These are phyloP conservation scores for Cydia amplana DNA, from an alignment of 1,140 invertebrate genomes.

Conservation along the genomic window DNA sequence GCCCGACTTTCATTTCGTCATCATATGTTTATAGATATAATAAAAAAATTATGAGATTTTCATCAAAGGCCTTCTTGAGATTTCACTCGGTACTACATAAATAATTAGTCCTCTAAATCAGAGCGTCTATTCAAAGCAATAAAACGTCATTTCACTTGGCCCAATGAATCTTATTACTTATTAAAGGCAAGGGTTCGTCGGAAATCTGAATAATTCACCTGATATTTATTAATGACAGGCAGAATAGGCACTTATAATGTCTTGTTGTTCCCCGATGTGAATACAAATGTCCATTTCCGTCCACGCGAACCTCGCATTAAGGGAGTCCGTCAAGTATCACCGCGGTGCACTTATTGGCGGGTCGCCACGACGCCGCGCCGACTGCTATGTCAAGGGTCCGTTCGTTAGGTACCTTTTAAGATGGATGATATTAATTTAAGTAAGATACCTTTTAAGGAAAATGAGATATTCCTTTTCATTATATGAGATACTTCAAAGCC, in stretches of 20 bases:
- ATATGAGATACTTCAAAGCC: too few species aligned
- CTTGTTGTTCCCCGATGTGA: slow-evolving; percentile 49
- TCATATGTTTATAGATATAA: too few species aligned
- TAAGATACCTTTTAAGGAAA: too few species aligned
- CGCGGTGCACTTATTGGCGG: slow-evolving; percentile 34
- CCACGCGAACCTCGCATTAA: slow-evolving; percentile 45
- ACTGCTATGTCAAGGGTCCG: neutral
- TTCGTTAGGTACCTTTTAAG: too few species aligned
- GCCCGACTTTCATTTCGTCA: too few species aligned
- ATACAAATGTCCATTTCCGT: slow-evolving; percentile 52
- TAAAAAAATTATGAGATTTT: too few species aligned
- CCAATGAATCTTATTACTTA: slow-evolving; percentile 34
- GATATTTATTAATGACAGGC: slow-evolving; percentile 64
- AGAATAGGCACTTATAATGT: slow-evolving; percentile 57
- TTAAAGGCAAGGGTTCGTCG: slow-evolving; percentile 36
- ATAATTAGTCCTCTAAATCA: neutral
- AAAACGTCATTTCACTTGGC: slow-evolving; percentile 23
- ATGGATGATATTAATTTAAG: too few species aligned
- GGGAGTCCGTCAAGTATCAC: slow-evolving; percentile 36
- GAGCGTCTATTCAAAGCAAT: neutral
- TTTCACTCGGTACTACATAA: too few species aligned
- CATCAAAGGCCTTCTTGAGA: too few species aligned
- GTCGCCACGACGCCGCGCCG: neutral
- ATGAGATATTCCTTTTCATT: too few species aligned
- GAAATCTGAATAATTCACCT: slow-evolving; percentile 61